Conservation (phyloP, 2,888 invertebrate species). For the Heliconius cydno region DNA sequence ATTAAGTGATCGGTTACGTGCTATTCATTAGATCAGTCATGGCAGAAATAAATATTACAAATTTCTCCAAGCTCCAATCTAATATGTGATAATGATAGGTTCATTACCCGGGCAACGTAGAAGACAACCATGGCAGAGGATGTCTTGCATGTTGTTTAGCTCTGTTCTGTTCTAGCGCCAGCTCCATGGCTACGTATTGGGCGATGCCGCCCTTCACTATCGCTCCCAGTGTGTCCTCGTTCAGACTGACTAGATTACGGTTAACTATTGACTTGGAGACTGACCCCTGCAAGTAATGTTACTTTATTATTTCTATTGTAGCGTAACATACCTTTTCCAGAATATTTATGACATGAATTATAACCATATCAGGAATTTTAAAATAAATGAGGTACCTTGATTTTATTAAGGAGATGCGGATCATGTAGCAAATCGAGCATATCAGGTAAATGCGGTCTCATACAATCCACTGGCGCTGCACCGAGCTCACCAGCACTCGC, state of each 20-base stretch:
- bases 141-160: constrained; percentile 83
- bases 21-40: too few species aligned
- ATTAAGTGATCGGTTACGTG: too few species aligned
- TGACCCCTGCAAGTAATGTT: constrained; percentile 63
- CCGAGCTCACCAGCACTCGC: constrained; percentile 82
- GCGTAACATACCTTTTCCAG: neutral
- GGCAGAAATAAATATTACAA: too few species aligned
- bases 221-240: constrained; percentile 98
- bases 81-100: too few species aligned
- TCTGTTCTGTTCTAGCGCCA: constrained; percentile 92
- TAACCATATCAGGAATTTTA: neutral
- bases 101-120: constrained; percentile 64
- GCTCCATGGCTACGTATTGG: constrained; percentile 96
- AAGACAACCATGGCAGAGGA: constrained; percentile 91
- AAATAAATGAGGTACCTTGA: constrained; percentile 87
- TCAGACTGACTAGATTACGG: constrained; percentile 86
- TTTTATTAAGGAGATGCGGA: constrained; percentile 97
- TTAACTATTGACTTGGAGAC: constrained; percentile 82
- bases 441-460: constrained; percentile 95
- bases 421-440: constrained; percentile 97
- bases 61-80: too few species aligned
- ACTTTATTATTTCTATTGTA: neutral
- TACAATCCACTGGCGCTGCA: constrained; percentile 96
- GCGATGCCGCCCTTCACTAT: constrained; percentile 98
- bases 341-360: too few species aligned